Evolutionary conservation across 1,140 invertebrate genomes (phyloP), one percentile per base, ranked within the genome.

Genomic region (Stegodyphus mimosarum): DNA sequence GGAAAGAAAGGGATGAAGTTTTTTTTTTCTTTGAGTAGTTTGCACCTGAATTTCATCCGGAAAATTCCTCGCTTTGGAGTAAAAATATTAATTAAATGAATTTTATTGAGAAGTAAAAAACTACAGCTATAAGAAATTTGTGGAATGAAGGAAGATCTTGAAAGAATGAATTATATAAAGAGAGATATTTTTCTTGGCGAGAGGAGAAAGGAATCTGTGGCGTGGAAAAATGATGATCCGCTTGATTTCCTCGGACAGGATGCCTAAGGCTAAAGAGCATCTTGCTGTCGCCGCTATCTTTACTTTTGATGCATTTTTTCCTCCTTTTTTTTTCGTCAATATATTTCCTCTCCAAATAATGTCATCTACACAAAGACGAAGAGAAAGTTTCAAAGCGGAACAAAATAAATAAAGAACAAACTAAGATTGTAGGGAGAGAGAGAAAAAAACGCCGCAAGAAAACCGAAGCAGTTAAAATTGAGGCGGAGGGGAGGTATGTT

Each of bases 341-440:
- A 77, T 86, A 77, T 86, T 86, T 86, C 75, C 75, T 86, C 75
- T 72, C 83, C 83, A 86, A 86, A 86, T 86, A 86, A 86, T 86
- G 75, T 86, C 83, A 77, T 86, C 83, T 73, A 86, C 75, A 86
- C 83, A 86, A 86, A 86, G 75, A 86, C 83, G 83, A 86, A 86
- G 75, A 86, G 75, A 86, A 78, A 72, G 74, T 78, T 78, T 78
- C 53, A 86, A 86, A 86, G 83, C 83, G 75, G 53, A 86, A 70
- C 74, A 77, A 86, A 77, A 86, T 78, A 78, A 86, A 86, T 77
- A 86, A 84, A 86, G 74, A 84, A 84, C 64, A 84, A 84, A 84
- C 72, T 63, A 77, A 77, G 83, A 78, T 80, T 60, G 64, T 70
- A 80, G 67, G 51, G 67, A 60, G 55, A 64, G 50, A 64, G 52